A percentile compares a stretch with the other conserved stretches of the same genome.
Evolutionary conservation across 2,113 vertebrate genomes (phyloP).

Genomic region (Catagonus wagneri): DNA sequence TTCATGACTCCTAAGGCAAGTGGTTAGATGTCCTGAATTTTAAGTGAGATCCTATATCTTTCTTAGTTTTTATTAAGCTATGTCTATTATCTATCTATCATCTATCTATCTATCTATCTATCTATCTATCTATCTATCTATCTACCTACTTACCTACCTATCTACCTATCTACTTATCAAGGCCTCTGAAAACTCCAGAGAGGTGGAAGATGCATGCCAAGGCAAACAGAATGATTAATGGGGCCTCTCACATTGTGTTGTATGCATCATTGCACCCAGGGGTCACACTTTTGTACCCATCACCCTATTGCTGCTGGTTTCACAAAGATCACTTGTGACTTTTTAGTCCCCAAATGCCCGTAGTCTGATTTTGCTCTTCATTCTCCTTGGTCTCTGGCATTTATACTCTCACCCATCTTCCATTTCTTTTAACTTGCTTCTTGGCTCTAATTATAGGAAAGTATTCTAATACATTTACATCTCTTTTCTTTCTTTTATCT

Average conservation of each 20-base stretch:
- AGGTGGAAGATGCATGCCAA: neutral
- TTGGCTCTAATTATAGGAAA: neutral
- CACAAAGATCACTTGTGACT: neutral
- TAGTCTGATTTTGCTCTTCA: neutral
- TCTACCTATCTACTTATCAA: too few relatives aligned
- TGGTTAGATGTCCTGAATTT: neutral
- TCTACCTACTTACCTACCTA: neutral
- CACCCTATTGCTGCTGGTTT: neutral
- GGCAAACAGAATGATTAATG: neutral
- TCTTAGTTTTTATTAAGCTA: neutral
- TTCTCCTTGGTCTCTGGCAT: neutral
- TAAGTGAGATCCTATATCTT: neutral
- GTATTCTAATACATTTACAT: neutral
- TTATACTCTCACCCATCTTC: neutral
- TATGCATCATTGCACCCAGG: neutral
- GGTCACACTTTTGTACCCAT: neutral
- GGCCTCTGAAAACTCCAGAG: neutral
- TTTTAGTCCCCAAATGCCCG: neutral
- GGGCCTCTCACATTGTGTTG: rapidly evolving
- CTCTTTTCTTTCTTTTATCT: neutral
- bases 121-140: neutral
- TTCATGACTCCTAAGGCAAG: neutral
- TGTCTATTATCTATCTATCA: neutral
- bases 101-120: neutral
- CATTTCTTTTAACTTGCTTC: neutral